Evolutionary conservation across 2,113 vertebrate species (phyloP), one percentile per base, ranked within the genome.

Genomic region (Chloropsis cyanopogon): DNA sequence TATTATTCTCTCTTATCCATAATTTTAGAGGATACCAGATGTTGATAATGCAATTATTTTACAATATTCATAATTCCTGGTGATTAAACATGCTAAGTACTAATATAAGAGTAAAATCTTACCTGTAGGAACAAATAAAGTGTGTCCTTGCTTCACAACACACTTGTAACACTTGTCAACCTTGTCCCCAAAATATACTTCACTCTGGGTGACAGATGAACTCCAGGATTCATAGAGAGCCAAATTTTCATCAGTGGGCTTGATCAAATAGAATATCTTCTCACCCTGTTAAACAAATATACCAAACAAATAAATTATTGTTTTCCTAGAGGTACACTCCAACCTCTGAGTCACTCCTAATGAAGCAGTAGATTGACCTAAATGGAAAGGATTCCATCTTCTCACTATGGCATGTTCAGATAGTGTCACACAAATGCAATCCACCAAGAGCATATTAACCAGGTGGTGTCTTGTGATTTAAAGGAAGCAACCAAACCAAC

Each of bases 181-280:
- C 95, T 99, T 99, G 93, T 99, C 98, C 76, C 99, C 99, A 95
- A 99, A 99, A 97, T 99, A 99, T 66, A 99, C 98, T 97, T 99
- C 99, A 57, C 99, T 99, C 98, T 99, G 99, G 97, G 99, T 99
- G 94, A 99, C 98, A 71, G 99, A 99, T 82, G 99, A 99, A 97
- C 99, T 99, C 99, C 99, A 99, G 54, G 98, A 98, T 98, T 99
- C 99, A 31, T 99, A 99, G 68, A 99, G 98, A 97, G 99, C 98
- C 97, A 99, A 98, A 98, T 99, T 99, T 97, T 98, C 97, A 95
- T 98, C 97, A 71, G 99, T 99, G 80, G 99, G 99, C 95, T 99
- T 99, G 97, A 99, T 99, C 98, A 99, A 97, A 98, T 99, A 99
- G 97, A 99, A 99, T 91, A 99, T 97, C 97, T 99, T 99, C 95